These are phyloP conservation scores for Chironomus striatipennis DNA, from an alignment of 1,140 invertebrate species.

Conservation along the genomic window DNA sequence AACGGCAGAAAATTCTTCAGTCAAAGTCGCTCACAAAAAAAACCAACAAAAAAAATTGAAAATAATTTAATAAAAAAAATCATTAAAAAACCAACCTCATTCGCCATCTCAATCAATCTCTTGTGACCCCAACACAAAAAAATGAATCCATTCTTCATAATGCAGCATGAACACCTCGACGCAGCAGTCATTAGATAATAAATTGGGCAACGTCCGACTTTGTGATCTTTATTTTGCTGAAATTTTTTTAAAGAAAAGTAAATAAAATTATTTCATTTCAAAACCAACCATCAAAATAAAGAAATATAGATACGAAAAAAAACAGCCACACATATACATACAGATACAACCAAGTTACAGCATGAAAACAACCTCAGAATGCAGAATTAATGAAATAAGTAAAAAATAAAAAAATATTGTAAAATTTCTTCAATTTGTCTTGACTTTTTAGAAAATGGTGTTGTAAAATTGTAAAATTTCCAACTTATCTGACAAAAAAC, in stretches of 20 bases:
- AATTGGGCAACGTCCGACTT: background rate
- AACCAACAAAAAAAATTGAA: background rate
- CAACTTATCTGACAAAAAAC: too few relatives aligned
- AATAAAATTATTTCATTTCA: too few relatives aligned
- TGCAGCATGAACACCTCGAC: too few relatives aligned
- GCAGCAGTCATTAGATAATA: too few relatives aligned
- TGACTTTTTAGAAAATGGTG: background rate
- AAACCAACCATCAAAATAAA: too few relatives aligned
- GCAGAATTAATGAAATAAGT: background rate
- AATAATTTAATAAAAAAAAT: background rate
- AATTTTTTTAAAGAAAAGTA: too few relatives aligned
- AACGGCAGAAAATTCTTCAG: background rate
- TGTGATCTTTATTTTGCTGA: background rate
- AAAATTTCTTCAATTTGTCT: background rate
- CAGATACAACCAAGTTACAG: background rate
- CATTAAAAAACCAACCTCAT: background rate
- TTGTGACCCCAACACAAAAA: too few relatives aligned
- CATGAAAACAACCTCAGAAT: background rate
- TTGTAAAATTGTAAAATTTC: background rate
- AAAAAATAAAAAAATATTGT: background rate
- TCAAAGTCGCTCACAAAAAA: conserved; percentile 5
- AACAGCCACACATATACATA: too few relatives aligned
- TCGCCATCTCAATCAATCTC: background rate
- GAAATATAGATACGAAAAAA: too few relatives aligned
- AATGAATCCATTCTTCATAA: too few relatives aligned